Evolutionary conservation across 1,140 invertebrate species (phyloP).

Genomic region (Drosophila ohnishii): DNA sequence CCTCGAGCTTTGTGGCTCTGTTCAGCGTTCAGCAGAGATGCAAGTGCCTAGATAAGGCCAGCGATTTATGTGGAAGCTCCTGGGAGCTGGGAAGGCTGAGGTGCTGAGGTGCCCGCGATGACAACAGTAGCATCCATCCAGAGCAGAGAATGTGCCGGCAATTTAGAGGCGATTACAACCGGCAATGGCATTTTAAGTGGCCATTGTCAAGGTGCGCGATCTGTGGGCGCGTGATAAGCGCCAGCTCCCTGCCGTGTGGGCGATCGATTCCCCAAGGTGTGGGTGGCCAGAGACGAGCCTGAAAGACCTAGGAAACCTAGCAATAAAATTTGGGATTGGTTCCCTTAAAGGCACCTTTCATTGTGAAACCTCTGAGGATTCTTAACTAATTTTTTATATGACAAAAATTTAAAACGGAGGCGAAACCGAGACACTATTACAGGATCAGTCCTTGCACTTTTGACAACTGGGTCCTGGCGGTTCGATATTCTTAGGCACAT

Average conservation of each 20-base stretch:
- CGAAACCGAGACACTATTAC: neutral
- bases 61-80: conserved; percentile 75
- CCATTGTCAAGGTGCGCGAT: conserved; percentile 76
- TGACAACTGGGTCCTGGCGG: conserved; percentile 16
- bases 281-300: neutral
- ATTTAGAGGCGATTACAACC: conserved; percentile 78
- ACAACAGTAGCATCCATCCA: conserved; percentile 62
- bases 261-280: conserved; percentile 41
- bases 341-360: too few species aligned
- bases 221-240: conserved; percentile 59
- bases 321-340: neutral
- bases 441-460: conserved; percentile 27
- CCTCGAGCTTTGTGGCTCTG: conserved; percentile 48
- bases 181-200: conserved; percentile 79
- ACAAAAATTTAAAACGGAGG: conserved; percentile 4
- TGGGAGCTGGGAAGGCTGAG: neutral
- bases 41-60: conserved; percentile 68
- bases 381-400: neutral
- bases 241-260: conserved; percentile 64
- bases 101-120: conserved; percentile 17
- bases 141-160: conserved; percentile 56
- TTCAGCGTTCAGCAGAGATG: conserved; percentile 45
- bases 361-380: too few species aligned
- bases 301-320: neutral
- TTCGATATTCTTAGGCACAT: conserved; percentile 16